Evolutionary conservation across 2,797 vertebrate species (phyloP).

Genomic region (Spinus olivaceus): DNA sequence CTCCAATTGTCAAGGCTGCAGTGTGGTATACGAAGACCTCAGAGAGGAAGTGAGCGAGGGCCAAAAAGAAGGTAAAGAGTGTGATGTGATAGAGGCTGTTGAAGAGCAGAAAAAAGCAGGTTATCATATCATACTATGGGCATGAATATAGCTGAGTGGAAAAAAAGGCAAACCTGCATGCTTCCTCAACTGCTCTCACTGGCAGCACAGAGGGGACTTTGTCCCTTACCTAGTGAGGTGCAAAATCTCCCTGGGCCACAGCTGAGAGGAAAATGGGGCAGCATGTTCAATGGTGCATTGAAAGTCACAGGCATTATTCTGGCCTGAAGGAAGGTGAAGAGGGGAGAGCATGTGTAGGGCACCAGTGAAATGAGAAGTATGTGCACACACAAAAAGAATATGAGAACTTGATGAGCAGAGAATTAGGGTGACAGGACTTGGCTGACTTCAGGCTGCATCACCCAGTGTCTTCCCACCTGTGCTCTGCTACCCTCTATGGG

Average conservation of each 20-base stretch:
- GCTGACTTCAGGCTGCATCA: background rate
- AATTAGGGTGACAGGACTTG: background rate
- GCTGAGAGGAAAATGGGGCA: background rate
- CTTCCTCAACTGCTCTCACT: background rate
- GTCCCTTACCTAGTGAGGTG: background rate
- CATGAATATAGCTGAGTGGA: background rate
- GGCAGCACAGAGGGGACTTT: background rate
- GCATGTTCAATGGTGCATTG: background rate
- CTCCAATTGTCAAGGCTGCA: constrained; percentile 87
- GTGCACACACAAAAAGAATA: background rate
- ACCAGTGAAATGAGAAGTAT: background rate
- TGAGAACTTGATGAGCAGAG: background rate
- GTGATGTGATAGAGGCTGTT: constrained; percentile 93
- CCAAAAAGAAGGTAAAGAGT: constrained; percentile 92
- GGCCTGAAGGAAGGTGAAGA: background rate
- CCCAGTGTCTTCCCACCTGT: background rate
- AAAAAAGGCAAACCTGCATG: background rate
- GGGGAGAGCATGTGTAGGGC: background rate
- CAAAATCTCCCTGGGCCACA: background rate
- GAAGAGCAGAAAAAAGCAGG: background rate
- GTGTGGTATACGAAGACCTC: constrained; percentile 93
- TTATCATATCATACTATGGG: background rate
- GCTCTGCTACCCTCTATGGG: constrained; percentile 15
- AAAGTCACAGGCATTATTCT: background rate
- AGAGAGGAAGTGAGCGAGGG: constrained; percentile 90